Evolutionary conservation across 1,140 invertebrate species (phyloP), one percentile per base, ranked within the genome.

Genomic region (Calycopis cecrops): DNA sequence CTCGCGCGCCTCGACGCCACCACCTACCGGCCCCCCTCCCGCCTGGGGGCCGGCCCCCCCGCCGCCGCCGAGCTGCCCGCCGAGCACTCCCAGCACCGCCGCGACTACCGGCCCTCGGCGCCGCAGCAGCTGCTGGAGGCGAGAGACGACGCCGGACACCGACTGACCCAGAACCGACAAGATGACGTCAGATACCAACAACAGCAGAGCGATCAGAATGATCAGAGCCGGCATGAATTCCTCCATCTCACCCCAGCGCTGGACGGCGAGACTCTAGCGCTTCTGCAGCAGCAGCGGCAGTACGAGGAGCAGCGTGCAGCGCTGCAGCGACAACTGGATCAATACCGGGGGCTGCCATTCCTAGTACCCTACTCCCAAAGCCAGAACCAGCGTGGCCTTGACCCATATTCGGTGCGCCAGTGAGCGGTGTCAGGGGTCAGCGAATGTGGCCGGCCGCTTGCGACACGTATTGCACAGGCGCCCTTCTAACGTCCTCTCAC

Each of bases 341-440:
- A 61, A 18, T 69, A 72, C 14, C 65, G 50, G 34, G 16, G 52
- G 10, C 47, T 68, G 52, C 63, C 69, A 12, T 59, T 67, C 48
- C 21, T 38, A 57, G 54, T 49, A 33, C 17, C 44, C 50, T 8
- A 48, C 9, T 35, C 49, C 38, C 34, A 52, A 10, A 54, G 56
- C 47, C 58, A 63, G 42, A 68, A 73, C 60, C 66, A 69, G 51
- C 61, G 67, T 81, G 85, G 82, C 84, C 84, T 88, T 85, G 86
- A 86, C 83, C 83, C 69, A 76, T 70, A 73, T 71, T 65, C 49
- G 50, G 47, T 67, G 69, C 61, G 68, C 52, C 59, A 60, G 71
- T 71, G 70, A 73, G 62, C 55, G 62, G 59, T 63, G 61, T 69
- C 63, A 63, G 66, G 56, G 57, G 55, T 33, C 37, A 59, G 40